Conservation (phyloP, 2,797 vertebrate species). For the Chelon auratus region DNA sequence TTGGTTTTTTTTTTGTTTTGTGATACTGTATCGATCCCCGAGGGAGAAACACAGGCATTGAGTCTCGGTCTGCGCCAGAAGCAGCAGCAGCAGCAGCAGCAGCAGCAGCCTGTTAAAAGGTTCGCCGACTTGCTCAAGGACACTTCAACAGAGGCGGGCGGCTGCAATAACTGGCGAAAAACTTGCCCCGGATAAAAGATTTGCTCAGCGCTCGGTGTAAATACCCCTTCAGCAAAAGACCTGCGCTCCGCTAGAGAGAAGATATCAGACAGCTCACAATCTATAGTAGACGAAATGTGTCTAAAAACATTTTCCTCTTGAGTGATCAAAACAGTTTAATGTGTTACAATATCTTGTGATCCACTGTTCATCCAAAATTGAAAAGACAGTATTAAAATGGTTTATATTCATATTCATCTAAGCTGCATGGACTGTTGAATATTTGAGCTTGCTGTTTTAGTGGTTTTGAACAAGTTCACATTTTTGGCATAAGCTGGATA, state of each 20-base stretch:
- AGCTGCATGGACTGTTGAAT: not conserved
- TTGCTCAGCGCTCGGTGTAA: slow-evolving; percentile 8
- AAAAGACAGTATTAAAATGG: not conserved
- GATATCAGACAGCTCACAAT: slow-evolving; percentile 34
- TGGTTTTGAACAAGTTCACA: not conserved
- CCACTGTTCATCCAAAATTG: not conserved
- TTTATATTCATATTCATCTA: not conserved
- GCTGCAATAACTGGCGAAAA: slow-evolving; percentile 23
- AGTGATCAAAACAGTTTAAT: not conserved
- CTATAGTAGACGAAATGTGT: slow-evolving; percentile 15
- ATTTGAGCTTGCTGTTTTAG: not conserved
- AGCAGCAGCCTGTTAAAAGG: slow-evolving; percentile 44
- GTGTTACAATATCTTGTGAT: slow-evolving; percentile 11
- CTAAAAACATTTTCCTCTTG: slow-evolving; percentile 31
- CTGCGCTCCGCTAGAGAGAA: slow-evolving; percentile 3
- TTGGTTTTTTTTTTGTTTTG: slow-evolving; percentile 35
- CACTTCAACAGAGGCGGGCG: slow-evolving; percentile 45
- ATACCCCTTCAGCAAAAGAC: slow-evolving; percentile 35
- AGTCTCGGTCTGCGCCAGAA: slow-evolving; percentile 49
- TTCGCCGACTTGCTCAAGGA: slow-evolving; percentile 67
- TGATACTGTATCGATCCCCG: slow-evolving; percentile 61
- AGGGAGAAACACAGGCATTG: slow-evolving; percentile 56
- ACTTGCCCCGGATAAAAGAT: slow-evolving; percentile 22
- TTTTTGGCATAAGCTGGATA: too few relatives aligned
- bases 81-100: slow-evolving; percentile 25